These are phyloP conservation scores for Mungos mungo DNA, from an alignment of 2,113 vertebrate species.

Conservation along the genomic window DNA sequence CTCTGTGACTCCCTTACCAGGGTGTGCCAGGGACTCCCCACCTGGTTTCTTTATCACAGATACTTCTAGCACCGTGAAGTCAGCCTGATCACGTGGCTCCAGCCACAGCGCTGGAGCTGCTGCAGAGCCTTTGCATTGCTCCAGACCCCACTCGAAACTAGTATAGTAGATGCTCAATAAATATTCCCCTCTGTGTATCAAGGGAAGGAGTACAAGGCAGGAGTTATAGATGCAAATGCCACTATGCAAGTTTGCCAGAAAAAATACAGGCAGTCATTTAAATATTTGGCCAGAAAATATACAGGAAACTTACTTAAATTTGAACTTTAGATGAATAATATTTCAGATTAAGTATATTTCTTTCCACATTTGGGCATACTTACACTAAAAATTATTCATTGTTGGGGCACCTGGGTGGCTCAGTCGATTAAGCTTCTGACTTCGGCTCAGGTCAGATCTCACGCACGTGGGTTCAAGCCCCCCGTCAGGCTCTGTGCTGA, in stretches of 20 bases:
- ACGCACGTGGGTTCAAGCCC: too few species aligned
- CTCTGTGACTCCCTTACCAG: background rate
- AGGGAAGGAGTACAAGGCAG: background rate
- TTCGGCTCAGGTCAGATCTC: too few species aligned
- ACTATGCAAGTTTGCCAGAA: background rate
- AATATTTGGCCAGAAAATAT: background rate
- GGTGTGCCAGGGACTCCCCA: background rate
- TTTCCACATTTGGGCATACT: background rate
- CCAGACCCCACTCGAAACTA: background rate
- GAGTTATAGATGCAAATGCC: background rate
- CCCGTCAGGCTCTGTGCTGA: too few species aligned
- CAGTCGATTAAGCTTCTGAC: too few species aligned
- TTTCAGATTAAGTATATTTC: background rate
- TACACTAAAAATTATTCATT: background rate
- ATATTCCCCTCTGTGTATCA: background rate
- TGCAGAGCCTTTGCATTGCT: background rate
- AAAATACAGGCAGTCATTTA: background rate
- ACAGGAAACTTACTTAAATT: background rate
- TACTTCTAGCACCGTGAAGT: background rate
- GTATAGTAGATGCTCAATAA: background rate
- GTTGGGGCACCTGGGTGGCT: too few species aligned
- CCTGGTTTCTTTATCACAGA: background rate
- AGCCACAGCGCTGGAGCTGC: background rate
- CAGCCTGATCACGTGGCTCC: background rate
- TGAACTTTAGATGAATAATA: background rate